Conservation (phyloP, 1,140 invertebrate genomes). For the Calephelis virginiensis region DNA sequence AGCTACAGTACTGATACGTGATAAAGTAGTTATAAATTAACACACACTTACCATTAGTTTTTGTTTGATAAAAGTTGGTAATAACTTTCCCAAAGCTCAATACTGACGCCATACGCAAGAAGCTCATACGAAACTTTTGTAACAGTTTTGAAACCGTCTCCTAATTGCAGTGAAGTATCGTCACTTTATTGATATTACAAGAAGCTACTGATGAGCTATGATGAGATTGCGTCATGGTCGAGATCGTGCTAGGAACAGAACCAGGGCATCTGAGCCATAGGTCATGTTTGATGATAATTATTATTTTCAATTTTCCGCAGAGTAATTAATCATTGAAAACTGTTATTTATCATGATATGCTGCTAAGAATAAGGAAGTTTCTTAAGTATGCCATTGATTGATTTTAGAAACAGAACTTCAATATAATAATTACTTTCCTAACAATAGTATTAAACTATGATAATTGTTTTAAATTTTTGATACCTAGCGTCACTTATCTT, state of each 20-base stretch:
- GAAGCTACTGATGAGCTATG: slow-evolving; percentile 20
- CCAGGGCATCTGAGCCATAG: slow-evolving; percentile 18
- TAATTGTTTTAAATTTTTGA: too few species aligned
- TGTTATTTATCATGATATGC: too few species aligned
- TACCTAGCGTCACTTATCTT: too few species aligned
- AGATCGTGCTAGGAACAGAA: slow-evolving; percentile 16
- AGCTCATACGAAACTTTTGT: background rate
- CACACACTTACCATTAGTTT: background rate
- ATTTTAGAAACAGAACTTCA: too few species aligned
- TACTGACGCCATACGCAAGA: background rate
- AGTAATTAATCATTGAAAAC: background rate
- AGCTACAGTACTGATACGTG: too few species aligned
- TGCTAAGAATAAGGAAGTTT: too few species aligned
- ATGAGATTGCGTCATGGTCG: slow-evolving; percentile 12
- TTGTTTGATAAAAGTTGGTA: background rate
- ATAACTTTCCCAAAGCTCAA: background rate
- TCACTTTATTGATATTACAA: slow-evolving; percentile 17
- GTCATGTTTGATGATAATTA: slow-evolving; percentile 11
- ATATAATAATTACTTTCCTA: too few species aligned
- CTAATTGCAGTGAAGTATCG: slow-evolving; percentile 12
- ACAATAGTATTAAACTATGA: too few species aligned
- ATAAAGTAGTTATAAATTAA: background rate
- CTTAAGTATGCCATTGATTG: too few species aligned
- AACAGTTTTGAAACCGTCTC: slow-evolving; percentile 7
- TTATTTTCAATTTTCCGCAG: background rate